Conservation (phyloP, 2,113 vertebrate genomes). For the Falcunculus frontatus region DNA sequence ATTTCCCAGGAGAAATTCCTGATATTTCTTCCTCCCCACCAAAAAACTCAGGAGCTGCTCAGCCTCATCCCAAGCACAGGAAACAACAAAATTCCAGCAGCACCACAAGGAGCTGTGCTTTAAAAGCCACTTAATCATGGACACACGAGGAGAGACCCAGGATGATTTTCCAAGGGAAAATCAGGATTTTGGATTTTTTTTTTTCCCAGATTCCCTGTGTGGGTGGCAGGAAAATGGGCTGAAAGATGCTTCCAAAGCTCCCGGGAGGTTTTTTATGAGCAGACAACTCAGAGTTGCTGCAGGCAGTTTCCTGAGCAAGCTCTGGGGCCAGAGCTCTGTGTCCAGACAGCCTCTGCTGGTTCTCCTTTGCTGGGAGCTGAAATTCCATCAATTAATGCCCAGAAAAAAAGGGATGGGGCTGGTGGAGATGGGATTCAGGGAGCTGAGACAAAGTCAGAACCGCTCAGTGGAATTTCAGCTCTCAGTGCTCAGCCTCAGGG, state of each 20-base stretch:
- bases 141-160: neutral
- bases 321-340: neutral
- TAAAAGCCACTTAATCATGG: neutral
- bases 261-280: neutral
- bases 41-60: neutral
- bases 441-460: too few relatives aligned
- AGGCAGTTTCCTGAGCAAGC: neutral
- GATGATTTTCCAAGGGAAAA: neutral
- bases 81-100: neutral
- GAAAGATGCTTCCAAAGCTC: slow-evolving; percentile 26
- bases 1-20: neutral
- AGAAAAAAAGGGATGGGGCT: neutral
- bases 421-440: rapidly evolving
- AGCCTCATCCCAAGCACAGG: neutral
- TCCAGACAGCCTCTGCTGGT: neutral
- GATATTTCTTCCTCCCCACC: neutral
- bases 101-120: neutral
- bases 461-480: rapidly evolving
- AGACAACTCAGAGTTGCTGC: slow-evolving; percentile 3
- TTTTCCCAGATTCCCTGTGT: neutral
- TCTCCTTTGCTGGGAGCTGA: neutral
- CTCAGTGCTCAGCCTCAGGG: neutral
- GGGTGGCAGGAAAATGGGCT: neutral
- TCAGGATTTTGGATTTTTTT: neutral
- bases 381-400: rapidly evolving